Evolutionary conservation across 37 sponge, comb jelly and placozoan species (phyloP), one percentile per base, ranked within the genome.

Genomic region (Theonella swinhoei): DNA sequence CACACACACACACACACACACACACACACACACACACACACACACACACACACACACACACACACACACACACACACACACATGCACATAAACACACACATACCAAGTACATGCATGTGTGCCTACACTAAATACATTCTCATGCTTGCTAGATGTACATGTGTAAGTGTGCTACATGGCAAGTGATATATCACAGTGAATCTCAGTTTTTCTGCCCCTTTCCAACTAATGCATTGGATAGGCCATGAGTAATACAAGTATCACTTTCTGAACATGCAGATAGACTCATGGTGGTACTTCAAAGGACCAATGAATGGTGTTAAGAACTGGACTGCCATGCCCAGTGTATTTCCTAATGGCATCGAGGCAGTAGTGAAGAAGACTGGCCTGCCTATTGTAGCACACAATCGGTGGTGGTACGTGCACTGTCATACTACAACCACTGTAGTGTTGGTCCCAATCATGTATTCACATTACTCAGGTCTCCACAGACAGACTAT

Each of bases 211-310:
- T n/a, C n/a, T n/a, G n/a, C n/a, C n/a, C n/a, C n/a, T n/a, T n/a
- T n/a, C n/a, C n/a, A n/a, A n/a, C n/a, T n/a, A n/a, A n/a, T n/a
- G n/a, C n/a, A n/a, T n/a, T n/a, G n/a, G n/a, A n/a, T n/a, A n/a
- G n/a, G n/a, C n/a, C n/a, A n/a, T n/a, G 17, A 58, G 60, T 58
- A 19, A 19, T 20, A 20, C 17, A 19, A 58, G 19, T 11, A 19
- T 19, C 19, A 58, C 60, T 19, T 20, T 58, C 40, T n/a, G 22
- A 28, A 1, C 28, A 8, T 47, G 19, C 76, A 94, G 87, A 9
- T 94, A 32, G 94, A 94, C 69, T 90, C 90, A 25, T 94, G 94
- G 94, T 94, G 94, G 94, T 94, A 94, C 78, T 94, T 62, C 77
- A 94, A 90, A 30, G 92, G 90, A 3, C 20, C 62, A 8, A 26